These are phyloP conservation scores for Alentia gelatinosa DNA, from an alignment of 2,888 invertebrate genomes.

Conservation along the genomic window DNA sequence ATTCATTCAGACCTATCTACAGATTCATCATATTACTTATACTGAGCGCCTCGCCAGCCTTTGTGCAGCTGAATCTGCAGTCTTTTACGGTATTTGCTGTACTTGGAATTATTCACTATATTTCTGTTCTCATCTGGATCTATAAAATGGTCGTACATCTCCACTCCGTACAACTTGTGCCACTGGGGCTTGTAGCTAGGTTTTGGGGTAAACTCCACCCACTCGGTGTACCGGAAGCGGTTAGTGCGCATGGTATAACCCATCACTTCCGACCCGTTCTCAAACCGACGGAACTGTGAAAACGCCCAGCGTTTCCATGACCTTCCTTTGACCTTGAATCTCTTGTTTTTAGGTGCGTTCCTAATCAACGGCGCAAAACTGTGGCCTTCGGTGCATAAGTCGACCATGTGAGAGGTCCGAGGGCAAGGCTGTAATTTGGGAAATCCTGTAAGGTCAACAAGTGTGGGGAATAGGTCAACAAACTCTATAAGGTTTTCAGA, in stretches of 20 bases:
- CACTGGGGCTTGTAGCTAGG: constrained; percentile 40
- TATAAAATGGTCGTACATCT: constrained; percentile 45
- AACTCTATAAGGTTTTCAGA: constrained; percentile 51
- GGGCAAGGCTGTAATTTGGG: constrained; percentile 44
- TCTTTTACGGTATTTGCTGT: neutral
- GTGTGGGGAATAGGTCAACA: constrained; percentile 60
- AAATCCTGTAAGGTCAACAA: constrained; percentile 58
- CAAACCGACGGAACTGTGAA: constrained; percentile 63
- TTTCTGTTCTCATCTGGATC: constrained; percentile 53
- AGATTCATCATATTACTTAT: too few species aligned
- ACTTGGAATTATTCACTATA: neutral
- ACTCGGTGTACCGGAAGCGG: constrained; percentile 68
- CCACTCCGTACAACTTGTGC: constrained; percentile 39
- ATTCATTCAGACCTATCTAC: too few species aligned
- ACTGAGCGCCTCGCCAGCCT: neutral
- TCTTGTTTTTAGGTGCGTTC: neutral
- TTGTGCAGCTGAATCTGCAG: neutral
- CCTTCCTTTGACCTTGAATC: neutral
- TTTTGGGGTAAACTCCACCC: constrained; percentile 61
- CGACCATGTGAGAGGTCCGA: constrained; percentile 51
- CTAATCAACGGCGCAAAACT: constrained; percentile 66
- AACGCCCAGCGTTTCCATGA: constrained; percentile 64
- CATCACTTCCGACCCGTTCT: constrained; percentile 61
- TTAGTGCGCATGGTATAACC: constrained; percentile 67
- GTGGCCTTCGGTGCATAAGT: constrained; percentile 67